Conservation (phyloP, 2,888 invertebrate genomes). For the Lycophotia porphyrea region DNA sequence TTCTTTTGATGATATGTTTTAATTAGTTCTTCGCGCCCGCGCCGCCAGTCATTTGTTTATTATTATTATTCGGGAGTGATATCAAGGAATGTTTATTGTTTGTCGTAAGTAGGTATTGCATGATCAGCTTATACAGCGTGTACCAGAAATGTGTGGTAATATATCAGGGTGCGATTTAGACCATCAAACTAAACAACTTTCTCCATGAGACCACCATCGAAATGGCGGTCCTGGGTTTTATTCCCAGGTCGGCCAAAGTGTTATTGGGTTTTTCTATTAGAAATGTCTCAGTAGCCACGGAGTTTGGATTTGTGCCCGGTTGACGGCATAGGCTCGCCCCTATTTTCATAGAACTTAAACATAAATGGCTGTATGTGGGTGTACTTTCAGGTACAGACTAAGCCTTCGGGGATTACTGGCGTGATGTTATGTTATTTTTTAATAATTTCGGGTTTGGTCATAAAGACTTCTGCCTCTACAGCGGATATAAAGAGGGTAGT, state of each 20-base stretch:
- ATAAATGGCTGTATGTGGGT: no score
- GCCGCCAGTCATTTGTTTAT: slow-evolving; percentile 63
- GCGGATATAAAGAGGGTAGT: background rate
- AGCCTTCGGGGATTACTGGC: no score
- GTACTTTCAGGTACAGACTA: no score
- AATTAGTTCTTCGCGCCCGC: slow-evolving; percentile 68
- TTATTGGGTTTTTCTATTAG: no score
- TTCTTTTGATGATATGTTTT: slow-evolving; percentile 66
- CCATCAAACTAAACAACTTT: background rate
- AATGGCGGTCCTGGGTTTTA: background rate
- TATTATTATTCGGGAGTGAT: slow-evolving; percentile 42
- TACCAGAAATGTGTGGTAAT: background rate
- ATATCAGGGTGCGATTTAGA: background rate
- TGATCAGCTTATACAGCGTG: background rate
- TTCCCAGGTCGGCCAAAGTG: no score
- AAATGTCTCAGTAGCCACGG: no score
- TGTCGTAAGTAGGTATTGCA: slow-evolving; percentile 7
- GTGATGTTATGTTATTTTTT: background rate
- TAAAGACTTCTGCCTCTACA: background rate
- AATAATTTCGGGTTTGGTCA: background rate
- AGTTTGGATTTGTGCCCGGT: no score
- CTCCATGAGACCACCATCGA: background rate
- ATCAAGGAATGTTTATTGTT: slow-evolving; percentile 65
- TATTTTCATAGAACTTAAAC: no score
- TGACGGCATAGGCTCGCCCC: no score